A percentile compares a stretch with the other conserved stretches of the same genome.
These are phyloP conservation scores for Solenodon paradoxus DNA, from an alignment of 2,113 vertebrate species.

Conservation along the genomic window DNA sequence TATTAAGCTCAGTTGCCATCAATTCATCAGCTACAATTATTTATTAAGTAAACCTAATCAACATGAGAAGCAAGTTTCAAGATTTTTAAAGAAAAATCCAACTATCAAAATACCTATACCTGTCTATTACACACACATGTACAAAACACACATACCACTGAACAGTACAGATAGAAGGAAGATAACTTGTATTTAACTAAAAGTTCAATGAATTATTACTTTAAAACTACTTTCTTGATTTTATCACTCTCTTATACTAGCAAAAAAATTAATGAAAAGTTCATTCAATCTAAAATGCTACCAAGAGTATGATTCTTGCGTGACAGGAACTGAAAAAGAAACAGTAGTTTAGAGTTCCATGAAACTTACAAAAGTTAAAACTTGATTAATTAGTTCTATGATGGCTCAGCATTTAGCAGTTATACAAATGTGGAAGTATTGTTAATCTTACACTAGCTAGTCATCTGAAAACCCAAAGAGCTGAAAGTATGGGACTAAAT, in stretches of 20 bases:
- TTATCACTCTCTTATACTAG: neutral
- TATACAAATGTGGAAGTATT: neutral
- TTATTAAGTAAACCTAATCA: neutral
- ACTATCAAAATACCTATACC: constrained; percentile 6
- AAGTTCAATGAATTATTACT: neutral
- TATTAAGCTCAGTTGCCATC: neutral
- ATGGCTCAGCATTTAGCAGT: neutral
- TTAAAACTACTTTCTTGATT: constrained; percentile 10
- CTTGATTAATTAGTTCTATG: neutral
- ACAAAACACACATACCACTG: neutral
- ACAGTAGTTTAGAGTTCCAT: neutral
- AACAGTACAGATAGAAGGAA: neutral
- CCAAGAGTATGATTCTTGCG: neutral
- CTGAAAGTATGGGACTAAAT: neutral
- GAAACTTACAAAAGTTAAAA: neutral
- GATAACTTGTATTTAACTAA: neutral
- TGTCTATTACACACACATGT: neutral
- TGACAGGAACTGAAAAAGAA: neutral
- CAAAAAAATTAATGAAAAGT: constrained; percentile 1
- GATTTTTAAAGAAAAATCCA: constrained; percentile 33
- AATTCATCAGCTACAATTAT: neutral
- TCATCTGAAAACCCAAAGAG: constrained; percentile 1
- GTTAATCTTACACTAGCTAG: neutral
- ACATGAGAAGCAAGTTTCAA: neutral
- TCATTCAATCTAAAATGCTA: neutral